Percentiles rank a stretch among this genome's conserved stretches.
Conservation (phyloP, 2,888 invertebrate genomes). For the Entomobrya proxima region DNA sequence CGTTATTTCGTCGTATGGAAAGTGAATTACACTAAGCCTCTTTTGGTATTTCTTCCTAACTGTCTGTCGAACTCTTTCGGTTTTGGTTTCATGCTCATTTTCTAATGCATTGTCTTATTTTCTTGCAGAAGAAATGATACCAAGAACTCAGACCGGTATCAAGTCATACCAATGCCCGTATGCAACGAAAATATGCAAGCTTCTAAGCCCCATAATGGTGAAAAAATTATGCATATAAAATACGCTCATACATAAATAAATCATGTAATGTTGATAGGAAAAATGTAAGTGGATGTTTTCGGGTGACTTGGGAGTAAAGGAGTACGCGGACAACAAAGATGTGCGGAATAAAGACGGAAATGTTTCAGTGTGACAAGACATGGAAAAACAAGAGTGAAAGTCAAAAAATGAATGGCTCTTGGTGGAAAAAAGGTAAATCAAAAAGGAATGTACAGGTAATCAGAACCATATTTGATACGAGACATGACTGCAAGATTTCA, state of each 20-base stretch:
- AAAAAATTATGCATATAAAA: too few relatives aligned
- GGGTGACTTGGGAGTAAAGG: background rate
- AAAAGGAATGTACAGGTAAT: slow-evolving; percentile 15
- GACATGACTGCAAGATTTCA: too few relatives aligned
- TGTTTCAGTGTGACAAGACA: background rate
- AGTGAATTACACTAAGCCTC: slow-evolving; percentile 23
- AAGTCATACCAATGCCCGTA: too few relatives aligned
- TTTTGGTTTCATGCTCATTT: slow-evolving; percentile 21
- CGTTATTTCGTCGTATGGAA: background rate
- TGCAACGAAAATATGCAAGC: too few relatives aligned
- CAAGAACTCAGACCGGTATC: too few relatives aligned
- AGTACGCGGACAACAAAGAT: background rate
- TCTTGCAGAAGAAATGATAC: background rate
- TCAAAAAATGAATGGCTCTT: background rate
- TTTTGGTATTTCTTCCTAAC: background rate
- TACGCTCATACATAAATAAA: background rate
- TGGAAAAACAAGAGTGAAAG: background rate
- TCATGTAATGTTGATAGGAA: background rate
- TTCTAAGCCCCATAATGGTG: too few relatives aligned
- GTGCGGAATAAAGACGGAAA: background rate
- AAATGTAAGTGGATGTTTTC: background rate
- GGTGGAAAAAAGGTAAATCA: background rate
- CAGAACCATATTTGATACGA: background rate
- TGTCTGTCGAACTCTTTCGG: slow-evolving; percentile 1
- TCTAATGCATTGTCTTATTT: background rate